phyloP scores from a whole-genome alignment of 2,888 invertebrate genomes.

The Sipha maydis region DNA sequence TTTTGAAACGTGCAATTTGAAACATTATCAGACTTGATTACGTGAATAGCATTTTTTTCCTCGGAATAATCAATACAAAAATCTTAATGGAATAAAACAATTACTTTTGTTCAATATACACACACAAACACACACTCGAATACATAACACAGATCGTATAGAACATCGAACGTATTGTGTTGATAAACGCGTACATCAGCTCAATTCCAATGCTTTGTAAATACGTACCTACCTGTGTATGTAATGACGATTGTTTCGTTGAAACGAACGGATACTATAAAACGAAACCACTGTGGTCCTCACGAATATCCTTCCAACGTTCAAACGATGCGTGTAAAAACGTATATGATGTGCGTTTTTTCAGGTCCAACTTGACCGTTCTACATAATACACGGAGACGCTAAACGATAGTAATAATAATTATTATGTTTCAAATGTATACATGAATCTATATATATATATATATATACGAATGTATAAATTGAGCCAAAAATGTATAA shows the following conservation, averaged over 20 bases:
- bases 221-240: not conserved
- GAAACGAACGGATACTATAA: not conserved
- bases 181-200: not conserved
- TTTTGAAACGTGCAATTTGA: not conserved
- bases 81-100: conserved; percentile 30
- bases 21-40: not conserved
- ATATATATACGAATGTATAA: no score
- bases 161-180: not conserved
- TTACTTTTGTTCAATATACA: not conserved
- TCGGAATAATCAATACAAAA: conserved; percentile 1
- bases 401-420: not conserved
- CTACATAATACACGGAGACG: not conserved
- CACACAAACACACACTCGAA: not conserved
- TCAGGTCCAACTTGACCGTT: not conserved
- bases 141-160: not conserved
- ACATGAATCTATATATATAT: no score
- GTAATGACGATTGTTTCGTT: conserved; percentile 21
- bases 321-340: not conserved
- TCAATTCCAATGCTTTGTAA: not conserved
- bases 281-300: not conserved
- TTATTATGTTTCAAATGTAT: no score
- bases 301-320: not conserved
- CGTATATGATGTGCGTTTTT: not conserved
- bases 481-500: no score
- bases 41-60: not conserved